phyloP scores from a whole-genome alignment of 2,888 invertebrate genomes.

The Ennomos quercinarius region DNA sequence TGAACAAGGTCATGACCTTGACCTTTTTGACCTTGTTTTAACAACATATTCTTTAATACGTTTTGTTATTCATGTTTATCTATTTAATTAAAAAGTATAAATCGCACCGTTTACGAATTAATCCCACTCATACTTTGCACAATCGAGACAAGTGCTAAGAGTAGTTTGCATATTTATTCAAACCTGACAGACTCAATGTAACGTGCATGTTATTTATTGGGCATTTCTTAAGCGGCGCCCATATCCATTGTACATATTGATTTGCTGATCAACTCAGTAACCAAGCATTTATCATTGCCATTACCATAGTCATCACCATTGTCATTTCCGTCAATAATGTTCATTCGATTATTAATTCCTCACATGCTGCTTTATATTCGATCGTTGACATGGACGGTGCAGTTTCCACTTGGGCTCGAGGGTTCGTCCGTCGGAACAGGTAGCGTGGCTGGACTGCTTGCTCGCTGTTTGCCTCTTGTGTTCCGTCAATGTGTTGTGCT shows the following conservation, averaged over 20 bases:
- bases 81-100: too few relatives aligned
- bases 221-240: slow-evolving; percentile 7
- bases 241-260: slow-evolving; percentile 28
- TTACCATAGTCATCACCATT: slow-evolving; percentile 27
- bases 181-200: background rate
- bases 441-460: slow-evolving; percentile 91
- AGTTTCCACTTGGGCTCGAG: slow-evolving; percentile 84
- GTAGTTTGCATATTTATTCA: background rate
- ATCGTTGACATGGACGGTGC: slow-evolving; percentile 60
- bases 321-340: slow-evolving; percentile 42
- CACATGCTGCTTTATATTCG: slow-evolving; percentile 81
- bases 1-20: too few relatives aligned
- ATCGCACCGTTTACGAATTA: too few relatives aligned
- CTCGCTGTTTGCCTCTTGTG: slow-evolving; percentile 88
- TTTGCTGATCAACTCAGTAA: slow-evolving; percentile 30
- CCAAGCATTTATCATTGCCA: slow-evolving; percentile 44
- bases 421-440: slow-evolving; percentile 90
- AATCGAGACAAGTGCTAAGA: background rate
- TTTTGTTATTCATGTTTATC: too few relatives aligned
- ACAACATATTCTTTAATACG: too few relatives aligned
- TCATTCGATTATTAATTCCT: slow-evolving; percentile 76
- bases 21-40: too few relatives aligned
- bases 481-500: slow-evolving; percentile 88
- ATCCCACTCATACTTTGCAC: background rate
- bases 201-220: background rate